These are phyloP conservation scores for Lichenostomus cassidix DNA, from an alignment of 2,113 vertebrate species.

Conservation along the genomic window DNA sequence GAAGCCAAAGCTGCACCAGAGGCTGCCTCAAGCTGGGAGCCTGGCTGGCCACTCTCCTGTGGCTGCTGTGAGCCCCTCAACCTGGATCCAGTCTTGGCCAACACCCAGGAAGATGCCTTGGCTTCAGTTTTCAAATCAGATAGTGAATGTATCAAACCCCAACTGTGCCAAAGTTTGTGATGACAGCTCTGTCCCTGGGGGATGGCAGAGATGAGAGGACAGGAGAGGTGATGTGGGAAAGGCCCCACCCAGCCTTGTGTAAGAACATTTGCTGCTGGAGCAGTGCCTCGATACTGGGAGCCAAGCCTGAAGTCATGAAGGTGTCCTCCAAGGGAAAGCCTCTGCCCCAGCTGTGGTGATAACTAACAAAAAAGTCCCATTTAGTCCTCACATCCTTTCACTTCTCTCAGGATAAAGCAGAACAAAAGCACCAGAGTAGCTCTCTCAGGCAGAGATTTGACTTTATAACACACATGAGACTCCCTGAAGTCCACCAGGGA, in stretches of 20 bases:
- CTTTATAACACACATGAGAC: background rate
- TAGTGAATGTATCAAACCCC: background rate
- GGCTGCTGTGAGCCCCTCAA: background rate
- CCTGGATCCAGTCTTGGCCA: background rate
- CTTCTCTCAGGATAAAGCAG: background rate
- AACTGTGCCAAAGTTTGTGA: background rate
- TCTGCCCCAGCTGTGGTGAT: background rate
- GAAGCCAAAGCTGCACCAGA: background rate
- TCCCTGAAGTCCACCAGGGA: background rate
- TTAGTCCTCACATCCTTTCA: background rate
- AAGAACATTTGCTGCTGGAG: background rate
- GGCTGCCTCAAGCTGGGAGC: background rate
- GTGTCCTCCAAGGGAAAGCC: background rate
- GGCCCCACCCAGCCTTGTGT: background rate
- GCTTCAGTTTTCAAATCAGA: background rate
- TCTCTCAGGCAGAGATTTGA: background rate
- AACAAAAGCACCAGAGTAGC: background rate
- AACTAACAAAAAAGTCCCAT: background rate
- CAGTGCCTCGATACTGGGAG: accelerated
- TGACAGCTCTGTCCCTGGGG: background rate
- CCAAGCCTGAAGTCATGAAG: background rate
- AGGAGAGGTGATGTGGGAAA: background rate
- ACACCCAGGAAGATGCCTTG: background rate
- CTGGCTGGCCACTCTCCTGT: background rate
- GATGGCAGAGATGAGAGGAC: background rate